A percentile compares a stretch with the other conserved stretches of the same genome.
Evolutionary conservation across 2,797 vertebrate species (phyloP).

Genomic region (Fundulus diaphanus): DNA sequence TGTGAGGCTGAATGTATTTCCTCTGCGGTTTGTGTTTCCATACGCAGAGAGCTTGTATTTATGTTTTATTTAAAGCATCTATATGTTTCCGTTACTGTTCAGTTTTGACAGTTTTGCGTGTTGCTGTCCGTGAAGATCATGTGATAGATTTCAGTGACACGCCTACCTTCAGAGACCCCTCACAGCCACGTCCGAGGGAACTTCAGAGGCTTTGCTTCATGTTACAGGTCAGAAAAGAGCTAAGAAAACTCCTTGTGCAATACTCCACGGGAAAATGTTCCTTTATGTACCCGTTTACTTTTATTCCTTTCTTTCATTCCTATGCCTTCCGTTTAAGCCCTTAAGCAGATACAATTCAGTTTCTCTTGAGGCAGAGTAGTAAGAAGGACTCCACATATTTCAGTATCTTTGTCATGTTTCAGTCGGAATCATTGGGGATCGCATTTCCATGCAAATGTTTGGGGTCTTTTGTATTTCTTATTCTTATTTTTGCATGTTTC

Average conservation of each 20-base stretch:
- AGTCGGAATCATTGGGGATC: neutral
- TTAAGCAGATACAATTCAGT: neutral
- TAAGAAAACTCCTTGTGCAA: conserved; percentile 91
- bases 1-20: conserved; percentile 61
- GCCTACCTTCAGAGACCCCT: conserved; percentile 74
- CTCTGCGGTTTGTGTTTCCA: conserved; percentile 33
- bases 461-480: too few species aligned
- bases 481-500: neutral
- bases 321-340: neutral
- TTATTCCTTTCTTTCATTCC: neutral
- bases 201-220: conserved; percentile 43
- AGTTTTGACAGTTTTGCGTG: conserved; percentile 83
- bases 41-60: conserved; percentile 66
- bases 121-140: conserved; percentile 77
- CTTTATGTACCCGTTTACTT: neutral
- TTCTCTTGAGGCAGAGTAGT: neutral
- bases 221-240: conserved; percentile 85
- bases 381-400: neutral
- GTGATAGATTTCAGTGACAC: conserved; percentile 79
- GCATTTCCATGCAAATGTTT: neutral
- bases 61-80: conserved; percentile 43
- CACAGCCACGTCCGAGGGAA: conserved; percentile 85
- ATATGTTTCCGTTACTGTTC: conserved; percentile 44
- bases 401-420: neutral
- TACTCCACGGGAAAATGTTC: conserved; percentile 75